A percentile compares a stretch with the other conserved stretches of the same genome.
Evolutionary conservation across 2,113 vertebrate genomes (phyloP).

Genomic region (Polyodon spathula): DNA sequence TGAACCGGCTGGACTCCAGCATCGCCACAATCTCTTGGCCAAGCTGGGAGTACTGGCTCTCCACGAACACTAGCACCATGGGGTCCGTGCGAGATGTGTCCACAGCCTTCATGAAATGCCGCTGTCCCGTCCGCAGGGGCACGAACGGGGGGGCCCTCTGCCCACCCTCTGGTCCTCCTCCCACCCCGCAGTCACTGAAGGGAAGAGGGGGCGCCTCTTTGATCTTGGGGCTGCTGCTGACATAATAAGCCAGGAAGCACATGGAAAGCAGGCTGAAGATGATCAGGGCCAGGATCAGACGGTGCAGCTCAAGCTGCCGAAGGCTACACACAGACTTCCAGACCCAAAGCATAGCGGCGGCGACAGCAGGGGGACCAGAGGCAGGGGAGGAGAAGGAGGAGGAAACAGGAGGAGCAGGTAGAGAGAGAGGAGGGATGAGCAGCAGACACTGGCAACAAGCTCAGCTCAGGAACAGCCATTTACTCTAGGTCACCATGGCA

Average conservation of each 20-base stretch:
- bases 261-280: conserved; percentile 91
- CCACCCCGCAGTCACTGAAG: conserved; percentile 70
- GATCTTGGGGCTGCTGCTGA: conserved; percentile 91
- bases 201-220: conserved; percentile 86
- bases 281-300: conserved; percentile 86
- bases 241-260: conserved; percentile 88
- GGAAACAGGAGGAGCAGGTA: conserved; percentile 31
- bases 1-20: conserved; percentile 89
- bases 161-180: conserved; percentile 41
- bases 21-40: conserved; percentile 94
- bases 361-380: conserved; percentile 31
- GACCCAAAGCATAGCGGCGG: conserved; percentile 70
- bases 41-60: conserved; percentile 92
- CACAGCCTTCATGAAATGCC: conserved; percentile 52
- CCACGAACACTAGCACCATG: conserved; percentile 87
- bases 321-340: conserved; percentile 73
- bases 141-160: conserved; percentile 54
- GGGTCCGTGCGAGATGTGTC: conserved; percentile 79
- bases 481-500: conserved; percentile 94
- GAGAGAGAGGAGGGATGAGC: conserved; percentile 42
- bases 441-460: conserved; percentile 51
- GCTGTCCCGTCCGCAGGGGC: conserved; percentile 51
- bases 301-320: conserved; percentile 92
- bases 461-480: conserved; percentile 70
- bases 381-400: conserved; percentile 17